phyloP scores from a whole-genome alignment of 2,113 vertebrate species.

The Chlorodrepanis virens region DNA sequence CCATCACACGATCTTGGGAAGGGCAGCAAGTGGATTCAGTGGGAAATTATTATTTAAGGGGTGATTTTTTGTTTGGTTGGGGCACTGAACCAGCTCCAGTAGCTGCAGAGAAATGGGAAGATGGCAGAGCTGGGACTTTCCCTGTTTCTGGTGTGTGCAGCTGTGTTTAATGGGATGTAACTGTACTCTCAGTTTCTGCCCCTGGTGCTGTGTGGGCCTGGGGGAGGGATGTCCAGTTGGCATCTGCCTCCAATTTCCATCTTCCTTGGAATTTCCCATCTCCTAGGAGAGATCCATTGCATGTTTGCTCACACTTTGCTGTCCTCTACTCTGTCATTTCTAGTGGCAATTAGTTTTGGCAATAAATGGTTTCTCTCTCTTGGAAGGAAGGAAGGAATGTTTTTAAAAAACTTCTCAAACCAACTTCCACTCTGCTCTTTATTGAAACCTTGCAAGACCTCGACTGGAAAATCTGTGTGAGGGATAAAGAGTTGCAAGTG shows the following conservation, averaged over 20 bases:
- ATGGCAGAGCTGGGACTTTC: not conserved
- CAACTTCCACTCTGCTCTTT: not conserved
- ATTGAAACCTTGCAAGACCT: not conserved
- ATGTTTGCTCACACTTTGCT: not conserved
- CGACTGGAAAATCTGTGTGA: not conserved
- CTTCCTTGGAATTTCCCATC: not conserved
- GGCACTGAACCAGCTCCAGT: not conserved
- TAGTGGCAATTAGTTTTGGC: not conserved
- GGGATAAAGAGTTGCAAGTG: not conserved
- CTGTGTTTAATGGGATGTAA: not conserved
- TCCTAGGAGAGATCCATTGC: not conserved
- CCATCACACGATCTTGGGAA: accelerated
- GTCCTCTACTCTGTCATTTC: not conserved
- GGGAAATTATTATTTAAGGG: not conserved
- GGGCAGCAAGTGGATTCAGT: not conserved
- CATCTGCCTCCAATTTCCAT: not conserved
- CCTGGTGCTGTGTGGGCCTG: accelerated
- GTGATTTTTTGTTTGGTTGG: not conserved
- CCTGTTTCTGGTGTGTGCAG: not conserved
- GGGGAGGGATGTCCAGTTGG: not conserved
- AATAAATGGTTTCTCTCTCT: not conserved
- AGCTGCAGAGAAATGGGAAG: not conserved
- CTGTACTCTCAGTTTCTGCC: not conserved
- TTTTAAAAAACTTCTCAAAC: not conserved
- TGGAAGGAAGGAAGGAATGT: not conserved